phyloP scores from a whole-genome alignment of 2,797 vertebrate species.

The Sebastes aleutianus region DNA sequence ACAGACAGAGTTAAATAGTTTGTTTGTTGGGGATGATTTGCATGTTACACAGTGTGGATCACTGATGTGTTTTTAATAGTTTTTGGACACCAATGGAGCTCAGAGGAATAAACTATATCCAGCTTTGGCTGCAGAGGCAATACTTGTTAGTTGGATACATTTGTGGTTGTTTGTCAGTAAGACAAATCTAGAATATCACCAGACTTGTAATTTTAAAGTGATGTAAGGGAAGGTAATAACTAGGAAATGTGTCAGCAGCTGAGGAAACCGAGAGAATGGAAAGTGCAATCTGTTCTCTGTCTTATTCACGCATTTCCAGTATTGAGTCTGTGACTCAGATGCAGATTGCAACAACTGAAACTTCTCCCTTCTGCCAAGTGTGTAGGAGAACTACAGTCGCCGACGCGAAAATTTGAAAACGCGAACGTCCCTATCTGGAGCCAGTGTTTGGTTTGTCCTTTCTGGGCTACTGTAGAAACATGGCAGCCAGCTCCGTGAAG shows the following conservation, averaged over 20 bases:
- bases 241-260: background rate
- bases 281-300: background rate
- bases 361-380: background rate
- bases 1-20: background rate
- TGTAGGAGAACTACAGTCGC: too few relatives aligned
- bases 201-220: background rate
- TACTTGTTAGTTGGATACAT: background rate
- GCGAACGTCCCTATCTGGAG: background rate
- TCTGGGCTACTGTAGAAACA: background rate
- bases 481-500: background rate
- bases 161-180: background rate
- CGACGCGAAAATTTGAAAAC: background rate
- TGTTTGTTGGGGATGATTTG: background rate
- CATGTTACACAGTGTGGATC: background rate
- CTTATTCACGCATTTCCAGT: background rate
- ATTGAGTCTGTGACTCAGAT: background rate
- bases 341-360: background rate
- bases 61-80: background rate
- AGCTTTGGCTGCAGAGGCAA: background rate
- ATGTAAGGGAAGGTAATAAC: background rate
- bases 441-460: background rate
- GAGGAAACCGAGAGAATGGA: background rate
- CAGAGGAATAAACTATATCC: background rate
- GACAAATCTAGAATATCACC: background rate
- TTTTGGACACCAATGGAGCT: background rate